Conservation (phyloP, 2,113 vertebrate species). For the Gnathonemus longibarbis region DNA sequence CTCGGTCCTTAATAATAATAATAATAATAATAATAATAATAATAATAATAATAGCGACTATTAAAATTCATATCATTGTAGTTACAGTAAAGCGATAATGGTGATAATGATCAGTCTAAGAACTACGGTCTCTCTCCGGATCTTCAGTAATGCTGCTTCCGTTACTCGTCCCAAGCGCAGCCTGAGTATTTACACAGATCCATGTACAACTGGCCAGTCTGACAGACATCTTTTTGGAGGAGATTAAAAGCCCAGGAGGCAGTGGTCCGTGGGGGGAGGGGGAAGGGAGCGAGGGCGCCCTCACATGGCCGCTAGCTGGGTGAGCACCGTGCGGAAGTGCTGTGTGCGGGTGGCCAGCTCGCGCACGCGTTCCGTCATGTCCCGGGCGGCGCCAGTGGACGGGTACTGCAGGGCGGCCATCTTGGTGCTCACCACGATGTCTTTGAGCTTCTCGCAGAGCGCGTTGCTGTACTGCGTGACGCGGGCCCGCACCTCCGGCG, state of each 20-base stretch:
- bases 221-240: constrained; percentile 34
- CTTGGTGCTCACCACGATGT: constrained; percentile 90
- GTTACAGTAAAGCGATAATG: constrained; percentile 52
- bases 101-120: constrained; percentile 48
- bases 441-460: constrained; percentile 89
- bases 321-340: constrained; percentile 83
- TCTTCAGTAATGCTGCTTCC: constrained; percentile 37
- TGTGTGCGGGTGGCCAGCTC: constrained; percentile 84
- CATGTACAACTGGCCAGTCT: constrained; percentile 57
- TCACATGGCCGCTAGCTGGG: constrained; percentile 81
- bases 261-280: neutral
- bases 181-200: constrained; percentile 73
- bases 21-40: constrained; percentile 38
- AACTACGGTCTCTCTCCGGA: constrained; percentile 42
- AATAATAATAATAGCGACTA: constrained; percentile 34
- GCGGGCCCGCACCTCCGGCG: constrained; percentile 74
- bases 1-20: constrained; percentile 42
- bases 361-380: constrained; percentile 87
- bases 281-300: constrained; percentile 8
- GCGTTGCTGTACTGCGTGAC: constrained; percentile 91
- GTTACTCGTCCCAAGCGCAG: constrained; percentile 28
- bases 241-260: constrained; percentile 38
- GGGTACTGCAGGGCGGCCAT: constrained; percentile 87
- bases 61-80: constrained; percentile 47
- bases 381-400: constrained; percentile 68